Evolutionary conservation across 2,888 invertebrate species (phyloP), one percentile per base, ranked within the genome.

Genomic region (Achlya flavicornis): DNA sequence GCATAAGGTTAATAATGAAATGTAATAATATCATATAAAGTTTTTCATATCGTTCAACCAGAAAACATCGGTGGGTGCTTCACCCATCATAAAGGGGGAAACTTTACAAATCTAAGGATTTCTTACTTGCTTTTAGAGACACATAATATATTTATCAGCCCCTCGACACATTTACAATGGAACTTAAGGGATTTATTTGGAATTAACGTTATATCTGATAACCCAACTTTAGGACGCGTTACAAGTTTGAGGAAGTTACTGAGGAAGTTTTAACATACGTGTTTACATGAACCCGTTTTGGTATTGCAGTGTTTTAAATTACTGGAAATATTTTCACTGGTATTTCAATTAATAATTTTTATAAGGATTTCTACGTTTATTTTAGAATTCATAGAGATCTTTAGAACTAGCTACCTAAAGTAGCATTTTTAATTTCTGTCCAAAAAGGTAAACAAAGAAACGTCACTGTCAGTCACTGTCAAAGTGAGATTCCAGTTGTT

Each of bases 51-150:
- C 88, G 80, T 82, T 84, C 82, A 81, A 83, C 85, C 85, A 83
- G 87, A 90, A 91, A 90, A 92, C 92, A 91, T 91, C 84, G 89
- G 86, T 84, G 80, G 83, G 88, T 79, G 85, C 87, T 90, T 91
- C 83, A 83, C 86, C 85, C 87, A 84, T 92, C 92, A 91, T 92
- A 92, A 92, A 91, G 84, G 92, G 92, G 92, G 84, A 90, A 92
- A 93, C 85, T 93, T 93, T 92, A 92, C 90, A 93, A 92, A 92
- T 93, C 89, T 92, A 86, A 82, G 90, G 86, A 93, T 92, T 91
- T 92, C 92, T 89, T 90, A 88, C 89, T 60, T 60, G 91, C 91
- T 92, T 90, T 90, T 88, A 88, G 88, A 85, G 87, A 86, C 88
- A 90, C 87, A 87, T 90, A 91, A 93, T 92, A 88, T 90, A 92